These are phyloP conservation scores for Callipepla squamata DNA, from an alignment of 2,113 vertebrate genomes.

Conservation along the genomic window DNA sequence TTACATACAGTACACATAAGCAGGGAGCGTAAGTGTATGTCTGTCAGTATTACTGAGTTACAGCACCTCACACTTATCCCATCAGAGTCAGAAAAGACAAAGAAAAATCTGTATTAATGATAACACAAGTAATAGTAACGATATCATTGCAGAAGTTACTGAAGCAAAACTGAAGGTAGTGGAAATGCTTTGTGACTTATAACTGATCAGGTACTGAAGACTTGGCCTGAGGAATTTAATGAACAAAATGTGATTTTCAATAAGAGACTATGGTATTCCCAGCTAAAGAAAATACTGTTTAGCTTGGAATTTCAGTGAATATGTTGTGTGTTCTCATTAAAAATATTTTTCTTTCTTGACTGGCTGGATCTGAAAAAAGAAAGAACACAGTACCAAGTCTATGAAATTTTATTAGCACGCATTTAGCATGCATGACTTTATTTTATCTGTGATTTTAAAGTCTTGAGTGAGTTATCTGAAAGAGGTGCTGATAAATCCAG, in stretches of 20 bases:
- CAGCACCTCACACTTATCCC: not conserved
- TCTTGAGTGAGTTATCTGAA: not conserved
- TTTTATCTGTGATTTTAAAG: not conserved
- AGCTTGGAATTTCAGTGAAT: not conserved
- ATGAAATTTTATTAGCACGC: not conserved
- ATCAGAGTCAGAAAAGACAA: not conserved
- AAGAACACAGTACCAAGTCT: not conserved
- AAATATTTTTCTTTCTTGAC: not conserved
- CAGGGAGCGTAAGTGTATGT: accelerated
- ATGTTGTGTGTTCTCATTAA: not conserved
- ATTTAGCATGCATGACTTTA: not conserved
- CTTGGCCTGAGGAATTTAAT: not conserved
- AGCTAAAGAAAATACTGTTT: not conserved
- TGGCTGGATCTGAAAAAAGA: not conserved
- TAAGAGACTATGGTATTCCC: not conserved
- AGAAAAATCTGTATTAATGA: not conserved
- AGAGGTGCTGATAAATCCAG: not conserved
- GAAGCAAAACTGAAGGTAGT: not conserved
- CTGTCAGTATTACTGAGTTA: not conserved
- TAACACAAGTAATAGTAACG: not conserved
- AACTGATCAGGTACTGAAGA: not conserved
- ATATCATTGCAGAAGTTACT: not conserved
- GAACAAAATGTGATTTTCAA: not conserved
- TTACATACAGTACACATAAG: not conserved
- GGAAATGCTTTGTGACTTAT: not conserved